Percentiles rank a stretch among this genome's conserved stretches.
Evolutionary conservation across 2,113 vertebrate genomes (phyloP).

Genomic region (Vanacampus margaritifer): DNA sequence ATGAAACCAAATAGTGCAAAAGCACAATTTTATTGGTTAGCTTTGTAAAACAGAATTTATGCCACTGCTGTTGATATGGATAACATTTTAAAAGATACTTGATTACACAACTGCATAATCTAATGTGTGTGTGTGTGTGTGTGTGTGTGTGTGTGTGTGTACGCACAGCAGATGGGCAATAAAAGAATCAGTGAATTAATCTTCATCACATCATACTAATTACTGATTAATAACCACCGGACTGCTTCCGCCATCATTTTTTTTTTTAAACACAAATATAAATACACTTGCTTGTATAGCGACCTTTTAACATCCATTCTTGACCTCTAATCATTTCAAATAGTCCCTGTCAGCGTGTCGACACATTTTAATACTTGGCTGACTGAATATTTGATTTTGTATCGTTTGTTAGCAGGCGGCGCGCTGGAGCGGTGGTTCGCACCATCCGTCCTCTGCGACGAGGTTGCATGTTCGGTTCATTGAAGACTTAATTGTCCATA

Average conservation of each 20-base stretch:
- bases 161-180: conserved; percentile 55
- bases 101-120: too few relatives aligned
- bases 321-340: neutral
- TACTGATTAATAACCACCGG: conserved; percentile 65
- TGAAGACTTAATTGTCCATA: too few relatives aligned
- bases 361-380: too few relatives aligned
- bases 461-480: too few relatives aligned
- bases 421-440: neutral
- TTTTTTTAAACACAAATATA: neutral
- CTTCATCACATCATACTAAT: conserved; percentile 55
- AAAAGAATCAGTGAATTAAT: conserved; percentile 60
- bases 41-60: too few relatives aligned
- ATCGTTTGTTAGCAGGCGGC: too few relatives aligned
- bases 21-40: too few relatives aligned
- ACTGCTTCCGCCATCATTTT: conserved; percentile 17
- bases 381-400: neutral
- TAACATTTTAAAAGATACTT: too few relatives aligned
- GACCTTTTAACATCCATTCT: neutral
- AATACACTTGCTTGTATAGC: neutral
- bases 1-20: too few relatives aligned
- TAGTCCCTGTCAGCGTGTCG: neutral
- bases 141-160: conserved; percentile 15
- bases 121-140: conserved; percentile 15
- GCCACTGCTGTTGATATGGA: too few relatives aligned
- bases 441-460: too few relatives aligned